These are phyloP conservation scores for Pristionchus exspectatus DNA, from an alignment of 2,888 invertebrate species.

Conservation along the genomic window DNA sequence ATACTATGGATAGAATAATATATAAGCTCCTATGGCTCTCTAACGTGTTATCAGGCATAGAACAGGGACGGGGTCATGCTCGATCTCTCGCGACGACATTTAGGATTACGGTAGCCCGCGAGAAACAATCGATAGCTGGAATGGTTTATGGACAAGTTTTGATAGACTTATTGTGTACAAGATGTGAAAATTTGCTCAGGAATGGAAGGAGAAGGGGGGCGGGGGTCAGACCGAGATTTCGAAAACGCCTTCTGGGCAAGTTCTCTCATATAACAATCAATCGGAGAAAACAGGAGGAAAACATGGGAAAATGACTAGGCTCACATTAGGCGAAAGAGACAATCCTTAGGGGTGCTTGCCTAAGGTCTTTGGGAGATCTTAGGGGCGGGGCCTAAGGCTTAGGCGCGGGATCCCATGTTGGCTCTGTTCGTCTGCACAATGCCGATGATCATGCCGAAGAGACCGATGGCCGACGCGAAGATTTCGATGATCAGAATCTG, in stretches of 20 bases:
- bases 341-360: constrained; percentile 9
- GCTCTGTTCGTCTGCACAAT: constrained; percentile 82
- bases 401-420: constrained; percentile 65
- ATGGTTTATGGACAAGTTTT: constrained; percentile 47
- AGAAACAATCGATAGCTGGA: constrained; percentile 41
- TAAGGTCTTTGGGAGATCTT: neutral
- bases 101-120: constrained; percentile 12
- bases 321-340: neutral
- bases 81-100: constrained; percentile 8
- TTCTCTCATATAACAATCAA: neutral
- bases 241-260: constrained; percentile 1
- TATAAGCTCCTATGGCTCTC: constrained; percentile 40
- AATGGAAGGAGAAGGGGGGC: neutral
- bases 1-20: constrained; percentile 36
- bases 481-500: constrained; percentile 96
- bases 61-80: constrained; percentile 36
- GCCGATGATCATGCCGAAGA: constrained; percentile 98
- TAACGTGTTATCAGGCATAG: constrained; percentile 18
- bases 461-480: constrained; percentile 98
- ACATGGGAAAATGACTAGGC: constrained; percentile 23
- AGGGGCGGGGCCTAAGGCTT: neutral
- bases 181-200: constrained; percentile 49
- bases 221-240: constrained; percentile 16
- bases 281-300: neutral
- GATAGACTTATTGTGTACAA: constrained; percentile 44